Base-by-base conservation (phyloP, 2,797 vertebrate species). In the Podargus strigoides region DNA sequence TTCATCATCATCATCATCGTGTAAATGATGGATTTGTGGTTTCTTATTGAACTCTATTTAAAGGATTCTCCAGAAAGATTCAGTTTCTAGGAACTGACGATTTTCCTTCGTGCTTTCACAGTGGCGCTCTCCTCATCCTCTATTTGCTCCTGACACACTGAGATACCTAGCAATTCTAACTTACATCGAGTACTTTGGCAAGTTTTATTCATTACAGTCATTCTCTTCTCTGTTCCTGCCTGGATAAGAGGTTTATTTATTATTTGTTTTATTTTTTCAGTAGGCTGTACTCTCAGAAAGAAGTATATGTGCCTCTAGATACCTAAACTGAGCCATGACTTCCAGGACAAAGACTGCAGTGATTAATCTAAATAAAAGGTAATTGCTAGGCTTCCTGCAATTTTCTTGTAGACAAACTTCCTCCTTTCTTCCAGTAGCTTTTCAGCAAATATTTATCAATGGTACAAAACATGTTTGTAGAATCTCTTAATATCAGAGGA, bases 361-460 rank as follows among this genome's bases (percentile, higher is more conserved):
- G 84, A 85, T 82, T 95, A 93, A 89, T 79, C 20, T 85, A 53
- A 88, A 23, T 36, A 81, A 77, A 91, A 86, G n/a, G 47, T 88
- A 94, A 94, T 92, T 91, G n/a, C 83, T 68, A 44, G 30, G 37
- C 70, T 95, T 91, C 74, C 80, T 96, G 85, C 46, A 85, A 94
- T 91, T 87, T 94, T 91, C 80, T 82, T 82, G 63, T 39, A 90
- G 73, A 76, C 70, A 93, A 93, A 84, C 70, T 91, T 88, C 77
- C 37, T 94, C 23, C 49, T 83, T 93, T 88, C 42, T 89, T 92
- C 70, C 59, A 94, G 80, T 53, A 74, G 41, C 80, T 95, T 91
- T 94, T 90, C 80, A 88, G 52, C 56, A 95, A 95, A 90, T 91
- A 93, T 96, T 94, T 96, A 41, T 94, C 84, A 93, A 41, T 36